A percentile compares a stretch with the other conserved stretches of the same genome.
Evolutionary conservation across 1,140 invertebrate species (phyloP).

Genomic region (Brachionus angularis): DNA sequence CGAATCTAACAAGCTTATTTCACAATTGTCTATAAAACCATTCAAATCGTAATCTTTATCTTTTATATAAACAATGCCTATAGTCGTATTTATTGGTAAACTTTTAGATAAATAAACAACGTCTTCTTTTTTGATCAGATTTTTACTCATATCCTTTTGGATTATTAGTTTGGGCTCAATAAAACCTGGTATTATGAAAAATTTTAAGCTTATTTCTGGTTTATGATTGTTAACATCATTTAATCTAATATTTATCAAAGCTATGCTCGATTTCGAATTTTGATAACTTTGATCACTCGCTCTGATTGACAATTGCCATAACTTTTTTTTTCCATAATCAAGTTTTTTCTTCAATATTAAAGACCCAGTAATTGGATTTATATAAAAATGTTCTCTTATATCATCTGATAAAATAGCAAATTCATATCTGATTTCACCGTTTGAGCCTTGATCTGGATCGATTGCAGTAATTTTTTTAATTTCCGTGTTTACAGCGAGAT

Average conservation of each 20-base stretch:
- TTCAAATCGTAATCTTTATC: conserved; percentile 8
- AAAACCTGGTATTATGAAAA: conserved; percentile 22
- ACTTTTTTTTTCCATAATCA: background rate
- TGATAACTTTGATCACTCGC: background rate
- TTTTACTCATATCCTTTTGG: background rate
- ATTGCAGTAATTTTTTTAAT: conserved; percentile 11
- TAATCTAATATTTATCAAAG: background rate
- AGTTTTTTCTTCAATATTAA: conserved; percentile 10
- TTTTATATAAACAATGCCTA: conserved; percentile 9
- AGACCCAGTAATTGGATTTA: background rate
- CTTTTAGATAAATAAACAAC: conserved; percentile 1
- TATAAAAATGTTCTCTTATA: background rate
- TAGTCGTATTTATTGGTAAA: conserved; percentile 4
- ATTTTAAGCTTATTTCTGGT: conserved; percentile 9
- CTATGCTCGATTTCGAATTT: conserved; percentile 20
- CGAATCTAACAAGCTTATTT: too few species aligned
- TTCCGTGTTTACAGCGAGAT: background rate
- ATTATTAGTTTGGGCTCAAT: conserved; percentile 34
- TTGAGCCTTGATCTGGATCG: conserved; percentile 21
- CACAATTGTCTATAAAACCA: conserved; percentile 7
- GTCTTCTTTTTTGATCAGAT: conserved; percentile 4
- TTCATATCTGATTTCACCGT: conserved; percentile 30
- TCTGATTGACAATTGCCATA: conserved; percentile 12
- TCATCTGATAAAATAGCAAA: background rate
- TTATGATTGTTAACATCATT: conserved; percentile 31